These are phyloP conservation scores for Capreolus pygargus DNA, from an alignment of 2,113 vertebrate genomes.

Conservation along the genomic window DNA sequence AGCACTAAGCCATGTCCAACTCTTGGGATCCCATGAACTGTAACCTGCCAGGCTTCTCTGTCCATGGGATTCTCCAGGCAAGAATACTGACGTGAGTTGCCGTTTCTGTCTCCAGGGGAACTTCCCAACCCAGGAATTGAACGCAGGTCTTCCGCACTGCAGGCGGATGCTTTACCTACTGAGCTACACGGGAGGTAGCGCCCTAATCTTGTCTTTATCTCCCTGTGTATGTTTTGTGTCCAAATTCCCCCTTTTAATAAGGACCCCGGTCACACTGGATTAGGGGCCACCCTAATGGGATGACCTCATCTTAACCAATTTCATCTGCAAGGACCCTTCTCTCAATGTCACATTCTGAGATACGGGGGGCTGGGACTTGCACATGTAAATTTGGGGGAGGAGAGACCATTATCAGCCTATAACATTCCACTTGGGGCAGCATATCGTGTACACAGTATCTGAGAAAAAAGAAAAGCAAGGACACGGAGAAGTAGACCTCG, in stretches of 20 bases:
- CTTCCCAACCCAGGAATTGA: background rate
- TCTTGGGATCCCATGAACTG: background rate
- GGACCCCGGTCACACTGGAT: background rate
- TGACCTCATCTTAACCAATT: background rate
- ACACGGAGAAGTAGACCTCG: background rate
- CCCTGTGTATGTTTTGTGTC: background rate
- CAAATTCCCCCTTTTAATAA: background rate
- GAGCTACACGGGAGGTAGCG: background rate
- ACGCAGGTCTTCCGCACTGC: fast-evolving
- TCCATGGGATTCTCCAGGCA: background rate
- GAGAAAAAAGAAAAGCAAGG: background rate
- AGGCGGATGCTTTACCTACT: background rate
- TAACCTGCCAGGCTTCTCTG: background rate
- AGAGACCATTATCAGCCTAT: background rate
- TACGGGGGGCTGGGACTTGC: background rate
- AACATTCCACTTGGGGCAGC: background rate
- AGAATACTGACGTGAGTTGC: background rate
- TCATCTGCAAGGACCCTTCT: background rate
- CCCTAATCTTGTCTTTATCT: background rate
- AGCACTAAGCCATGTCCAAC: background rate
- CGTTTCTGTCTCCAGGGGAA: background rate
- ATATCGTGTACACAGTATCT: background rate
- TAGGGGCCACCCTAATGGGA: background rate
- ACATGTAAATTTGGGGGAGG: background rate
- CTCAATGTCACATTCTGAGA: background rate